Evolutionary conservation across 2,797 vertebrate genomes (phyloP), one percentile per base, ranked within the genome.

Genomic region (Platalea minor): DNA sequence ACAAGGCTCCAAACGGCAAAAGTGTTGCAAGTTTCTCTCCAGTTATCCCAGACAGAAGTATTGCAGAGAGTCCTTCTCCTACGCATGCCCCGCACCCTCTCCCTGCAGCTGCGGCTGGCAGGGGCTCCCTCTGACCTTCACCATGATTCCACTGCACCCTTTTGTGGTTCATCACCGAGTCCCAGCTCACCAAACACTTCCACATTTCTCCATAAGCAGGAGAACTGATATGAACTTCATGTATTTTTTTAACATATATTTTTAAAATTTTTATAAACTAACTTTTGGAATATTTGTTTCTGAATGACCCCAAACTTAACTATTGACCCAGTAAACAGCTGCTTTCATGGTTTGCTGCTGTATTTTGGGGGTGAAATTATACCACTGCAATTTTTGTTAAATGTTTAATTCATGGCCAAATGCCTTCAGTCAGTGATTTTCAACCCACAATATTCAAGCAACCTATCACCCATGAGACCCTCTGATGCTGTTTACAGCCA

Each of bases 21-120:
- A 78, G 21, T 48, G 17, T 68, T 84, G 41, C n/a, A 56, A 73
- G 17, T 65, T 77, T 39, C 43, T 74, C 37, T 54, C 48, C 45
- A 72, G n/a, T 75, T 78, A 65, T 37, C 7, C 21, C 61, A 69
- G 10, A 69, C 10, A 41, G 10, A 33, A 37, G 20, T 31, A 53
- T 5, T 39, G 57, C 63, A 81, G 37, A 43, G 21, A 76, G 54
- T 29, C 24, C 0, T 85, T 6, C 41, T 75, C 31, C 46, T 45
- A 29, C 6, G 1, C 17, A 48, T 0, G 2, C 4, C 2, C 12
- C 1, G 0, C 20, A 68, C 37, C 26, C 10, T 43, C 26, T 35
- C 11, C 25, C 29, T 3, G 4, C 16, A 48, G 24, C 9, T 33
- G 11, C 41, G 15, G 13, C 37, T 21, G 35, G 23, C 21, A 67